Conservation (phyloP, 2,888 invertebrate species). For the Drosophila gaucha region DNA sequence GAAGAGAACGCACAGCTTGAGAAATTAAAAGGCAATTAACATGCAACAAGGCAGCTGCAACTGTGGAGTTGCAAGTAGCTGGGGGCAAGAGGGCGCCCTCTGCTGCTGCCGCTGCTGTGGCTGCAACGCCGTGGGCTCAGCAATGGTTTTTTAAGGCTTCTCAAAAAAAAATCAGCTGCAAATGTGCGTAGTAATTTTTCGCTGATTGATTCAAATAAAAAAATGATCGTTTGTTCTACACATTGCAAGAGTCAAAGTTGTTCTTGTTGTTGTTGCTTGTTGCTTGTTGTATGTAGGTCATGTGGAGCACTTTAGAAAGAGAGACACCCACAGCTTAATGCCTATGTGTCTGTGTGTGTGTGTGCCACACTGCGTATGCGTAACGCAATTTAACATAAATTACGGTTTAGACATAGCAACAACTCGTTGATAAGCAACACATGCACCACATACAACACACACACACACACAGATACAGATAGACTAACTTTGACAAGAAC, state of each 20-base stretch:
- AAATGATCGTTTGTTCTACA: slow-evolving; percentile 35
- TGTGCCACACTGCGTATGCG: slow-evolving; percentile 74
- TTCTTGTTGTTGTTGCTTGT: slow-evolving; percentile 22
- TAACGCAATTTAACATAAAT: slow-evolving; percentile 77
- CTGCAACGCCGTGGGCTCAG: slow-evolving; percentile 51
- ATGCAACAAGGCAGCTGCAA: slow-evolving; percentile 68
- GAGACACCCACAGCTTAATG: slow-evolving; percentile 71
- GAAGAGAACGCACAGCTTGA: slow-evolving; percentile 48
- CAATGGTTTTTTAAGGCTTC: slow-evolving; percentile 46
- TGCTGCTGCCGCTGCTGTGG: slow-evolving; percentile 5
- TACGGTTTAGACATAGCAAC: slow-evolving; percentile 54
- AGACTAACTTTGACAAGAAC: slow-evolving; percentile 62
- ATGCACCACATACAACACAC: slow-evolving; percentile 41
- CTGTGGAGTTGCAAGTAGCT: slow-evolving; percentile 10
- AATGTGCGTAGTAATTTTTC: slow-evolving; percentile 70
- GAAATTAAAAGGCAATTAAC: slow-evolving; percentile 79
- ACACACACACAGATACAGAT: slow-evolving; percentile 51
- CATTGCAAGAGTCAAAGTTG: slow-evolving; percentile 45
- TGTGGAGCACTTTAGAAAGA: slow-evolving; percentile 61
- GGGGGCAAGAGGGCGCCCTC: slow-evolving; percentile 46
- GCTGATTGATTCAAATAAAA: slow-evolving; percentile 73
- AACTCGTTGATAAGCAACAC: slow-evolving; percentile 62
- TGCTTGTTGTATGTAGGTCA: slow-evolving; percentile 65
- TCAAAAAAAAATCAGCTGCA: slow-evolving; percentile 65
- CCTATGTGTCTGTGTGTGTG: slow-evolving; percentile 19